Evolutionary conservation across 2,113 vertebrate genomes (phyloP), one percentile per base, ranked within the genome.

Genomic region (Pygathrix nemaeus): DNA sequence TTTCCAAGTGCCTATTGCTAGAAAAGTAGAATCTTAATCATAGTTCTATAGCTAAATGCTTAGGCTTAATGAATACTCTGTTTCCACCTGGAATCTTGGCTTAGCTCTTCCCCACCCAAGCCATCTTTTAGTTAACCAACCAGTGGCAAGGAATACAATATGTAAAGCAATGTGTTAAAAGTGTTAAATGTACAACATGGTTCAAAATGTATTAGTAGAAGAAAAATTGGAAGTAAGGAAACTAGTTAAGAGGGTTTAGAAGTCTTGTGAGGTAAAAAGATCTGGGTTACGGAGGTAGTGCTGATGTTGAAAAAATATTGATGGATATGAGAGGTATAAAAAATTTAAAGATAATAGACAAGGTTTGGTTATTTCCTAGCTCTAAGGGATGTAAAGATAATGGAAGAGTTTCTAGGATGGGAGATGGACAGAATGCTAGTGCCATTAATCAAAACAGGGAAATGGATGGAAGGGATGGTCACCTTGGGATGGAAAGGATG

Each of bases 291-390:
- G 3, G 21, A 43, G 18, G 4, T 18, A 35, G 0, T 16, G 27
- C 17, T 20, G 17, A 8, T 50, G 4, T 35, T 76, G 27, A 70
- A 70, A 61, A 88, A 27, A 64, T 57, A 30, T 45, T 61, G 21
- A 16, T 17, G 3, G 18, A 16, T 2, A 38, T 6, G 40, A 11
- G 35, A 38, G 1, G 3, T 21, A 70, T 0, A 8, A 18, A 66
- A 48, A 64, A 32, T 32, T 32, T 30, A 59, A 83, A 48, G 73
- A 55, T 12, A 17, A 40, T 3, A 13, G 27, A 25, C 13, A 50
- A 75, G 13, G 1, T 6, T 18, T 13, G 30, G 17, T 8, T 7
- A 55, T n/a, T 17, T 40, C 32, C 50, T 43, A 8, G 14, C 10
- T 9, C 32, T 14, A 11, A 57, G 25, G 55, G 35, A 50, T 45